These are phyloP conservation scores for Gortyna flavago DNA, from an alignment of 2,888 invertebrate species.

Conservation along the genomic window DNA sequence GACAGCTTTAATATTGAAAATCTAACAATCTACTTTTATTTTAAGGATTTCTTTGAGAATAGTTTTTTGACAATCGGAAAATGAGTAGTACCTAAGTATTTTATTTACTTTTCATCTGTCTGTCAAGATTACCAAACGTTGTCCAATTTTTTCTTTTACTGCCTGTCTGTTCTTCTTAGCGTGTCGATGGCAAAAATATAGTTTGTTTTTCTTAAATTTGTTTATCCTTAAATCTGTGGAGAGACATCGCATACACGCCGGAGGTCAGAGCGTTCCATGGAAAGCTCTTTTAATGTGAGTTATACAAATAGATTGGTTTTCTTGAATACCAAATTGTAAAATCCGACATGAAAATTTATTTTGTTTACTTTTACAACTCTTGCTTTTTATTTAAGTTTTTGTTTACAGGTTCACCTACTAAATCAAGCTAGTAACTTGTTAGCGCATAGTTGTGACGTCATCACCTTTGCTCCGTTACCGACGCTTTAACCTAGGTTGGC, in stretches of 20 bases:
- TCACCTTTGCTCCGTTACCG: not conserved
- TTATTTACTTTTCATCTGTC: not conserved
- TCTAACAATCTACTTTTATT: not conserved
- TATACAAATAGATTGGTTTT: not conserved
- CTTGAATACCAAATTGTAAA: not conserved
- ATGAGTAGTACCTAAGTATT: too few relatives aligned
- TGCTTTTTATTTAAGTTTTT: too few relatives aligned
- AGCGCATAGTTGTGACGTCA: conserved; percentile 29
- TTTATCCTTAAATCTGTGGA: too few relatives aligned
- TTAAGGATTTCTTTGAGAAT: not conserved
- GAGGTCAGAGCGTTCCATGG: too few relatives aligned
- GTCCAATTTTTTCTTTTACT: not conserved
- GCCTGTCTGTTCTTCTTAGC: too few relatives aligned
- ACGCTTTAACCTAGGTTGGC: not conserved
- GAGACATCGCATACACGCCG: too few relatives aligned
- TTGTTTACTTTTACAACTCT: not conserved
- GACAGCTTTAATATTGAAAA: not conserved
- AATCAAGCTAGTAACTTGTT: conserved; percentile 1
- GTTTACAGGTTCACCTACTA: not conserved
- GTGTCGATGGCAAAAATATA: too few relatives aligned
- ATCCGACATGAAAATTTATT: not conserved
- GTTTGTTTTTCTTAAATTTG: too few relatives aligned
- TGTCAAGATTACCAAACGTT: not conserved
- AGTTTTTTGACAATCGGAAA: not conserved
- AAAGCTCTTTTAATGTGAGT: not conserved